Percentiles rank a stretch among this genome's conserved stretches.
These are phyloP conservation scores for Tenthredo livida DNA, from an alignment of 2,888 invertebrate species.

Conservation along the genomic window DNA sequence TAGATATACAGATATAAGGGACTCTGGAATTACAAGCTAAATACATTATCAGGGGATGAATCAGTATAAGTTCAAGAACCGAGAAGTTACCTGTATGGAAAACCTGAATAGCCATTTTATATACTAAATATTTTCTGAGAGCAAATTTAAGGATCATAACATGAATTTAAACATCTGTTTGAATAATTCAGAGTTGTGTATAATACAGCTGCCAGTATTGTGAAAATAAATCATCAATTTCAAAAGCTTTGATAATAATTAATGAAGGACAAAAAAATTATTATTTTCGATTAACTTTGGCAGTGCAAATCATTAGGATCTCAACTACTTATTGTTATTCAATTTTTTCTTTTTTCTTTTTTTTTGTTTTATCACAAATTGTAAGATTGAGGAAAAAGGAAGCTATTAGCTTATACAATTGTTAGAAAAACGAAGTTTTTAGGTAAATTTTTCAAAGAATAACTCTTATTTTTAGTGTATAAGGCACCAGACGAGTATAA, in stretches of 20 bases:
- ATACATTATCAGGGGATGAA: conserved; percentile 30
- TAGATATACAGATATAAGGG: conserved; percentile 37
- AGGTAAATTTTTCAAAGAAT: background rate
- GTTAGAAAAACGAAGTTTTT: background rate
- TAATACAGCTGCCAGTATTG: background rate
- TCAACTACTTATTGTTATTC: background rate
- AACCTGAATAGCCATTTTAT: conserved; percentile 4
- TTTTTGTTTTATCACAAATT: background rate
- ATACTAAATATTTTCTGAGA: conserved; percentile 19
- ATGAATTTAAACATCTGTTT: background rate
- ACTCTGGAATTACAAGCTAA: conserved; percentile 24
- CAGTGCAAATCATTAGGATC: background rate
- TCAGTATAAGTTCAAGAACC: conserved; percentile 31
- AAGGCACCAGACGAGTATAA: conserved; percentile 45
- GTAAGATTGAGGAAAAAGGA: background rate
- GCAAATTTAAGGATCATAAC: conserved; percentile 2
- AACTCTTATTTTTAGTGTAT: background rate
- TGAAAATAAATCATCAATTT: background rate
- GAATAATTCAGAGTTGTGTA: background rate
- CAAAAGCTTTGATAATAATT: background rate
- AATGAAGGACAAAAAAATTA: background rate
- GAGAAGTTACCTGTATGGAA: conserved; percentile 33
- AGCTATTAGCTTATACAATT: background rate
- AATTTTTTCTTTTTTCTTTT: background rate
- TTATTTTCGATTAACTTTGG: background rate